A percentile compares a stretch with the other conserved stretches of the same genome.
phyloP scores from a whole-genome alignment of 2,797 vertebrate genomes.

The Harpagifer antarcticus region DNA sequence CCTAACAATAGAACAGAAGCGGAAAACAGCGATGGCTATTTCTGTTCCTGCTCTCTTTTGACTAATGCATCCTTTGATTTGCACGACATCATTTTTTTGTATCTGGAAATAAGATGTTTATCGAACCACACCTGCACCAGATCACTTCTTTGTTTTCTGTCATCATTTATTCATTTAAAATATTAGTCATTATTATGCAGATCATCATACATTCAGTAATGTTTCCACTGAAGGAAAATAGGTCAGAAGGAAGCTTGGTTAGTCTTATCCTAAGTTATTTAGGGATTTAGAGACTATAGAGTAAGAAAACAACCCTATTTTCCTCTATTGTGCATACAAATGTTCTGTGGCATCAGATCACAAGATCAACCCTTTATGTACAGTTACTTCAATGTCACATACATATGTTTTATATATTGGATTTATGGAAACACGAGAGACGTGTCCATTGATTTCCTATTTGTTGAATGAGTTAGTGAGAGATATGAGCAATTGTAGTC shows the following conservation, averaged over 20 bases:
- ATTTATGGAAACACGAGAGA: not conserved
- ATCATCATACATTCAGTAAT: not conserved
- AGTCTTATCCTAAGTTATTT: slow-evolving; percentile 6
- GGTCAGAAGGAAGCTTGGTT: not conserved
- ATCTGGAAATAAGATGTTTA: slow-evolving; percentile 5
- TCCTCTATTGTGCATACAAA: not conserved
- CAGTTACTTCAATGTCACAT: slow-evolving; percentile 10
- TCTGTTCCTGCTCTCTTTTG: slow-evolving; percentile 16
- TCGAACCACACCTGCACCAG: not conserved
- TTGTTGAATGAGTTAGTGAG: slow-evolving; percentile 1
- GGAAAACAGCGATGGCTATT: slow-evolving; percentile 30
- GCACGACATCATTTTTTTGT: slow-evolving; percentile 6
- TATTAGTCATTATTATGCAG: not conserved
- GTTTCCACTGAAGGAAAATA: not conserved
- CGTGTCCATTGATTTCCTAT: not conserved
- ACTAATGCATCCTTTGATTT: not conserved
- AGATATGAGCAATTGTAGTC: not conserved
- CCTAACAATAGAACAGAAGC: slow-evolving; percentile 20
- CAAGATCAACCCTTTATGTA: not conserved
- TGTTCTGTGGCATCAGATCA: slow-evolving; percentile 21
- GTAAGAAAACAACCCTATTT: not conserved
- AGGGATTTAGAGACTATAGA: not conserved
- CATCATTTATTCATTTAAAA: slow-evolving; percentile 3
- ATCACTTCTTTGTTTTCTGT: not conserved
- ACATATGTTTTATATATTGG: not conserved